A percentile compares a stretch with the other conserved stretches of the same genome.
These are phyloP conservation scores for Synanthedon tipuliformis DNA, from an alignment of 2,888 invertebrate genomes.

Conservation along the genomic window DNA sequence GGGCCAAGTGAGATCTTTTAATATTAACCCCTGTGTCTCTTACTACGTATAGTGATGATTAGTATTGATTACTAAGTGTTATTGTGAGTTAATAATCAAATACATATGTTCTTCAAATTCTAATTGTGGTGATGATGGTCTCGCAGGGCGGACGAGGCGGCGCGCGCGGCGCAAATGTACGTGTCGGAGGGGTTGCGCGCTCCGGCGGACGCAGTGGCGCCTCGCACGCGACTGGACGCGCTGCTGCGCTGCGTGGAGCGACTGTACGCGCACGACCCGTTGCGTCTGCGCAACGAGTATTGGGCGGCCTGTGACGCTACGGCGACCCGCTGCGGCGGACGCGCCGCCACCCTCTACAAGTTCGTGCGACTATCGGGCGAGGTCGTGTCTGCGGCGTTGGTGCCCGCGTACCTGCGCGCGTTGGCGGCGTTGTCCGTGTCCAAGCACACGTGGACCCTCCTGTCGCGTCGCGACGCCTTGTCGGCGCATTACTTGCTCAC, in stretches of 20 bases:
- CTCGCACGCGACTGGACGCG: constrained; percentile 84
- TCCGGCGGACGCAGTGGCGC: constrained; percentile 47
- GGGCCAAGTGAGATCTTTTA: constrained; percentile 52
- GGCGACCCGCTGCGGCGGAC: constrained; percentile 42
- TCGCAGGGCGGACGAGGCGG: constrained; percentile 85
- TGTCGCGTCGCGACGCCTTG: constrained; percentile 45
- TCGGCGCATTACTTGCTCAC: constrained; percentile 50
- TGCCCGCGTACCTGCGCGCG: constrained; percentile 89
- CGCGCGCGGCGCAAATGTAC: constrained; percentile 81
- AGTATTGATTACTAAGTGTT: not conserved
- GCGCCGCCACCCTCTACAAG: constrained; percentile 87
- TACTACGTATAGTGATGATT: too few species aligned
- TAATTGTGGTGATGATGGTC: not conserved
- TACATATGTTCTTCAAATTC: not conserved
- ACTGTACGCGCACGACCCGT: constrained; percentile 81
- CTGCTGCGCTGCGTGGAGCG: constrained; percentile 82
- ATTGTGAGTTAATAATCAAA: not conserved
- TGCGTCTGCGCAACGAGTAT: constrained; percentile 81
- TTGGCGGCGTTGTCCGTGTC: constrained; percentile 84
- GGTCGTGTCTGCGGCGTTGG: constrained; percentile 83
- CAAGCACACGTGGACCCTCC: constrained; percentile 76
- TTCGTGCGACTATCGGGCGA: constrained; percentile 91
- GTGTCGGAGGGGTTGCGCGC: constrained; percentile 81
- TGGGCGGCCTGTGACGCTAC: constrained; percentile 77
- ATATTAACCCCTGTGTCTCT: too few species aligned